phyloP scores from a whole-genome alignment of 2,797 vertebrate genomes.

The Allenopithecus nigroviridis region DNA sequence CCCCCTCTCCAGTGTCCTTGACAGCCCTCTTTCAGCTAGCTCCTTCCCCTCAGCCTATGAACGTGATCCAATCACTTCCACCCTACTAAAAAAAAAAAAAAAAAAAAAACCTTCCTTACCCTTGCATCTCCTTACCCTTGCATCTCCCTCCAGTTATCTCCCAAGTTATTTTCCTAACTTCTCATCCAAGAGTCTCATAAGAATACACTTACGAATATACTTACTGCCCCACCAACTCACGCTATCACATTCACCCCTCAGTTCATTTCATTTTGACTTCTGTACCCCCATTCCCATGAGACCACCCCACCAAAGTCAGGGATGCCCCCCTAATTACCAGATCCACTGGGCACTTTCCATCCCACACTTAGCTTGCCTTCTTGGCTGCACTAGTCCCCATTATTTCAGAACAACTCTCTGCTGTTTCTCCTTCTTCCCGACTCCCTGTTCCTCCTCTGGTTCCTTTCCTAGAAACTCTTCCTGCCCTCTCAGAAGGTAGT shows the following conservation, averaged over 20 bases:
- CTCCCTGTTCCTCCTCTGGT: background rate
- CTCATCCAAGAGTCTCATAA: background rate
- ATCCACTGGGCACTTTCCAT: background rate
- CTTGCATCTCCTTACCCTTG: background rate
- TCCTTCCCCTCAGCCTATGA: background rate
- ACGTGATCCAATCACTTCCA: background rate
- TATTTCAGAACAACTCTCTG: background rate
- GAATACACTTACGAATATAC: background rate
- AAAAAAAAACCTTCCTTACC: background rate
- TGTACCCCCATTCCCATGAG: fast-evolving
- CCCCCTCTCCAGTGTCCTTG: background rate
- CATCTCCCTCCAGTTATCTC: background rate
- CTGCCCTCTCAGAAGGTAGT: background rate
- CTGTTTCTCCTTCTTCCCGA: background rate
- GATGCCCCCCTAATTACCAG: background rate
- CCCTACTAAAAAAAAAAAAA: background rate
- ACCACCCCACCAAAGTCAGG: background rate
- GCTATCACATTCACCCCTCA: background rate
- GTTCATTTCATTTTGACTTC: background rate
- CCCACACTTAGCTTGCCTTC: background rate
- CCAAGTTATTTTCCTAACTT: background rate
- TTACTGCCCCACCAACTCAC: background rate
- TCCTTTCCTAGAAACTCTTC: background rate
- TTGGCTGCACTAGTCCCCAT: background rate
- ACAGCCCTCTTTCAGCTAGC: background rate